Evolutionary conservation across 2,797 vertebrate species (phyloP), one percentile per base, ranked within the genome.

Genomic region (Syndactyla subalaris): DNA sequence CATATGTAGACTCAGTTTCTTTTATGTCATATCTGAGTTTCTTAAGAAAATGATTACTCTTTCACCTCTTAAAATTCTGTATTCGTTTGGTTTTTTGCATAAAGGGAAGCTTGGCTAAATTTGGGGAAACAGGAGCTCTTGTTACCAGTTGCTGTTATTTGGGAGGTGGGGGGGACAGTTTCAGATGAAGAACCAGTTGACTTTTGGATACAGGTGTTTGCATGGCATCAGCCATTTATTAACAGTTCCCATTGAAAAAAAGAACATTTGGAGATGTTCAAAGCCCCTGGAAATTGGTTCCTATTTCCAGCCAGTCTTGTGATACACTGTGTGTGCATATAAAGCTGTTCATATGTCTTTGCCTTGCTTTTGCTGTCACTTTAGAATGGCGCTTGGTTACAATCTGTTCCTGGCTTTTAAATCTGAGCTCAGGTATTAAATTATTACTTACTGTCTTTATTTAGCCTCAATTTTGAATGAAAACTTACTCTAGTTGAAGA

Each of bases 381-480:
- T 68, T 76, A 89, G 36, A 81, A 36, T 2, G 36, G 48, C 84
- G 24, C 80, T 96, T 12, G 1, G 59, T 92, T 95, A 67, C 93
- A 92, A 30, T 85, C 63, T 92, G 63, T 67, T 92, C 90, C 76
- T 74, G 41, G 52, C 46, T 93, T 70, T 81, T 83, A 65, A 92
- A 67, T 86, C 85, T 68, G 80, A 86, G 66, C 9, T 74, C 75
- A 62, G 46, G 58, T 81, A 73, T 78, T 89, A 73, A 88, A 41
- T 96, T 92, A 54, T 89, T 82, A 72, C 52, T 85, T 78, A 55
- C 16, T 74, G 48, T 67, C 70, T 84, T 43, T 74, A 57, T 92
- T 87, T 84, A 59, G 65, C 71, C 78, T 94, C 83, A 68, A 12
- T 87, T 94, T 82, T 92, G 77, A 96, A 82, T 67, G 57, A 88